Percentiles rank a stretch among this genome's conserved stretches.
Conservation (phyloP, 2,888 invertebrate genomes). For the Nemapogon koenigi region DNA sequence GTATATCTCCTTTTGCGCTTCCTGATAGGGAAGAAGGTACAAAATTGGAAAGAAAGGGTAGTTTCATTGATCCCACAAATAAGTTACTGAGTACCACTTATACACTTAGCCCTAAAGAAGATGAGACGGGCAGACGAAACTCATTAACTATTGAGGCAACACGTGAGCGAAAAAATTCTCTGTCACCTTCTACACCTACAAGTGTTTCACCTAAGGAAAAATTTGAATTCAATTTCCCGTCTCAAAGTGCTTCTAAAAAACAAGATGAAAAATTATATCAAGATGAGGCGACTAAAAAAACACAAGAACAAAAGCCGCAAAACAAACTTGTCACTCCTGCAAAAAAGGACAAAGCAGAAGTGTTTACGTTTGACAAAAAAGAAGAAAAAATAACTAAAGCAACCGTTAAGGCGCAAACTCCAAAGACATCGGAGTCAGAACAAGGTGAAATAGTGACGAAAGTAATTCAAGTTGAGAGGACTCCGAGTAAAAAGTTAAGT, state of each 20-base stretch:
- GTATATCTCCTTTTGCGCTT: constrained; percentile 58
- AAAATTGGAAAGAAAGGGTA: constrained; percentile 46
- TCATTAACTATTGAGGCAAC: constrained; percentile 38
- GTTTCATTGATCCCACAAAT: constrained; percentile 55
- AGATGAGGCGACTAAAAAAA: constrained; percentile 28
- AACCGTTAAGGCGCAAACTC: constrained; percentile 20
- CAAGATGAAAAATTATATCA: constrained; percentile 38
- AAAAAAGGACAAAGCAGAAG: constrained; percentile 28
- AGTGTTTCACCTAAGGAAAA: constrained; percentile 39
- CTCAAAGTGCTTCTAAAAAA: constrained; percentile 42
- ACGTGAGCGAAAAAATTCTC: constrained; percentile 26
- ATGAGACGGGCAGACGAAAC: constrained; percentile 33
- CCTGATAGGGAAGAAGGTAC: constrained; percentile 43
- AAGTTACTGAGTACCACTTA: constrained; percentile 53
- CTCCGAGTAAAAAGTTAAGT: constrained; percentile 43
- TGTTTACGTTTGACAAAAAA: constrained; percentile 36
- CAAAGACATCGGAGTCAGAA: constrained; percentile 27
- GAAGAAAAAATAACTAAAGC: constrained; percentile 7
- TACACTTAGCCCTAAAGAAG: constrained; percentile 45
- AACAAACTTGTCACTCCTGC: constrained; percentile 27
- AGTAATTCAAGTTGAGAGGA: constrained; percentile 51
- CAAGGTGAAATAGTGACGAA: constrained; percentile 49
- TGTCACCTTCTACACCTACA: constrained; percentile 34
- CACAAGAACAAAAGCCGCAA: constrained; percentile 22
- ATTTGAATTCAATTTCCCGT: constrained; percentile 29